phyloP scores from a whole-genome alignment of 1,140 invertebrate genomes.

The Trachymyrmex septentrionalis region DNA sequence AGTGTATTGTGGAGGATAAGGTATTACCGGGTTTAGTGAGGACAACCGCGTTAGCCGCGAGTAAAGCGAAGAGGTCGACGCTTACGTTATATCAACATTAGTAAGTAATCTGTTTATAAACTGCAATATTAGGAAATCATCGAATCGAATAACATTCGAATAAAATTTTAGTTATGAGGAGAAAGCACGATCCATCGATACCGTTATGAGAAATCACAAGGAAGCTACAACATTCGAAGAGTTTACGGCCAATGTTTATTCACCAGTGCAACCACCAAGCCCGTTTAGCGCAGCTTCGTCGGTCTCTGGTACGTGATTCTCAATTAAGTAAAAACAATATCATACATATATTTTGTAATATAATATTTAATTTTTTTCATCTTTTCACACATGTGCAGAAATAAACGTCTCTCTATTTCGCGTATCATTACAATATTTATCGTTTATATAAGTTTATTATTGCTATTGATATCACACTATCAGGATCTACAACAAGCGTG shows the following conservation, averaged over 20 bases:
- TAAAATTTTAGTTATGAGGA: constrained; percentile 93
- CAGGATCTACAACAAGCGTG: constrained; percentile 85
- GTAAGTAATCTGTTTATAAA: constrained; percentile 86
- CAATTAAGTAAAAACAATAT: constrained; percentile 11
- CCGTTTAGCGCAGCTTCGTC: constrained; percentile 85
- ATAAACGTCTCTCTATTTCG: neutral
- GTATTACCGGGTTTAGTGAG: constrained; percentile 95
- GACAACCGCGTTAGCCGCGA: constrained; percentile 96
- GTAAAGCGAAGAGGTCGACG: constrained; percentile 95
- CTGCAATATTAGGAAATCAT: neutral
- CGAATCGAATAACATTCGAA: constrained; percentile 49
- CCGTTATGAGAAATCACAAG: constrained; percentile 95
- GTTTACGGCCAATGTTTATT: constrained; percentile 94
- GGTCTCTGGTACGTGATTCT: constrained; percentile 80
- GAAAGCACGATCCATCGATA: constrained; percentile 94
- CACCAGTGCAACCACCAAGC: constrained; percentile 89
- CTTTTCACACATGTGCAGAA: neutral
- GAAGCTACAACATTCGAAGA: constrained; percentile 97
- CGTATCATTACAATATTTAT: neutral
- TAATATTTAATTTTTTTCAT: constrained; percentile 31
- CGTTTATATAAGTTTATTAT: constrained; percentile 44
- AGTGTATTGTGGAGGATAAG: constrained; percentile 94
- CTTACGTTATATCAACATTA: constrained; percentile 97
- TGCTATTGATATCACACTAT: constrained; percentile 66
- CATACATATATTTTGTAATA: constrained; percentile 38